Base-by-base conservation (phyloP, 1,140 invertebrate species). In the Triops cancriformis region DNA sequence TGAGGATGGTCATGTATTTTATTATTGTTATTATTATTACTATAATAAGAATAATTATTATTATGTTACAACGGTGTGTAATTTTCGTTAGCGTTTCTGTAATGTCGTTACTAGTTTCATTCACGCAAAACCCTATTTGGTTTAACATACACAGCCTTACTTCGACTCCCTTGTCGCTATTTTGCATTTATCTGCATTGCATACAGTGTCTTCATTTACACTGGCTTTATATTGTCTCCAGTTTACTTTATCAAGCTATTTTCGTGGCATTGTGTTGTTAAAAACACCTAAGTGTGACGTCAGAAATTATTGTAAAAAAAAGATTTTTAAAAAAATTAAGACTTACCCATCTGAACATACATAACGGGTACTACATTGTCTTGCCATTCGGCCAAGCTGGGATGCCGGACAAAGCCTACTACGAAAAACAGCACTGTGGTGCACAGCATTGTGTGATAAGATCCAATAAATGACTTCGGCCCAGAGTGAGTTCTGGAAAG, bases 371-470 rank as follows among this genome's bases (percentile, higher is more conserved):
- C 6, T 18, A 64, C 51, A 64, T 64, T 64, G 51, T 64, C 51
- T 64, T 64, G 51, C 51, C 51, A 64, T 4, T n/a, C 14, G 14
- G 51, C 51, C 51, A 64, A 10, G 51, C 10, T 64, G 51, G 51
- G 51, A 64, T 64, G 51, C 23, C 51, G 51, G 51, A 64, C 51
- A 23, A 64, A 64, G 51, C 51, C 51, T 64, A 64, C 51, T 14
- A 64, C 18, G 51, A 64, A 64, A 23, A 64, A n/a, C 5, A 64
- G 51, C 51, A 64, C 51, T 64, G 51, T 64, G 14, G 51, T 64
- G 51, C 51, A 64, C 51, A 64, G 23, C 51, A 64, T 64, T 6
- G 51, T 64, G 51, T 64, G 51, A 64, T 64, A 64, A 64, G 51
- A 64, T 64, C 51, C 51, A 23, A 23, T 64, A 64, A 64, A 64